Evolutionary conservation across 2,888 invertebrate species (phyloP).

Genomic region (Cetonia aurata): DNA sequence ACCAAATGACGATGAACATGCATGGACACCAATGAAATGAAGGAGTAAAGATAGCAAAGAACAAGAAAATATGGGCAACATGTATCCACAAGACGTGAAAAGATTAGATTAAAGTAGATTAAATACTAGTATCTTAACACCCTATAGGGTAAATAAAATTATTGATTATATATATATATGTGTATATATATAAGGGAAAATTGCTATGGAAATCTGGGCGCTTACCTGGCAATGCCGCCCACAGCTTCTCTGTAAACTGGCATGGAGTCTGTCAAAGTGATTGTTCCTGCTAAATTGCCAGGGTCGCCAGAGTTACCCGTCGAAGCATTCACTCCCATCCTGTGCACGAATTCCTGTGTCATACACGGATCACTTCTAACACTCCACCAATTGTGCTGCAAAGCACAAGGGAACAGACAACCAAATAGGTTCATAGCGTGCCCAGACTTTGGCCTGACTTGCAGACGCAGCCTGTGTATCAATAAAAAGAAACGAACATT

Average conservation of each 20-base stretch:
- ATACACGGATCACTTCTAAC: constrained; percentile 63
- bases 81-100: no score
- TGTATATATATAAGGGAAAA: no score
- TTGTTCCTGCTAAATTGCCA: constrained; percentile 54
- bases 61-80: no score
- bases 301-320: constrained; percentile 60
- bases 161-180: no score
- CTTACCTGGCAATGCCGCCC: constrained; percentile 62
- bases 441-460: constrained; percentile 70
- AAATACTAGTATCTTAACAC: no score
- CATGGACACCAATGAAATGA: no score
- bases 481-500: neutral
- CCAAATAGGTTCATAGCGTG: constrained; percentile 73
- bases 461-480: constrained; percentile 62
- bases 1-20: no score
- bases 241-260: constrained; percentile 62
- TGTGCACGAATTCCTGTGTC: constrained; percentile 65
- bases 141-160: no score
- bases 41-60: no score
- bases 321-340: constrained; percentile 67
- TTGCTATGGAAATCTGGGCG: no score
- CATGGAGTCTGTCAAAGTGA: constrained; percentile 57
- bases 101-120: no score
- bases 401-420: constrained; percentile 72
- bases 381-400: constrained; percentile 70